A percentile compares a stretch with the other conserved stretches of the same genome.
phyloP scores from a whole-genome alignment of 2,888 invertebrate species.

The Drosophila neotestacea region DNA sequence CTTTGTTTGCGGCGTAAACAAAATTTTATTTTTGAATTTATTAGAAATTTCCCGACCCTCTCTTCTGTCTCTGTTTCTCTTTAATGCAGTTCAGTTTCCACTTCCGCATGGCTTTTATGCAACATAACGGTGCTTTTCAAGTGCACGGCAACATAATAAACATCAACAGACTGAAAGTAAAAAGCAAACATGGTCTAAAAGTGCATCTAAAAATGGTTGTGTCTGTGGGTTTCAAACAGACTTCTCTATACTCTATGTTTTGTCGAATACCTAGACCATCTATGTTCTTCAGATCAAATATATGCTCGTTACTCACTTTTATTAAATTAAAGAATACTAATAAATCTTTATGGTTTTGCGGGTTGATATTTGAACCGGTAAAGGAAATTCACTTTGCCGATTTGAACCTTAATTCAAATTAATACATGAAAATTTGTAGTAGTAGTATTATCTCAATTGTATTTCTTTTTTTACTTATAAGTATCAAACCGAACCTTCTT shows the following conservation, averaged over 20 bases:
- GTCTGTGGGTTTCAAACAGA: background rate
- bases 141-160: conserved; percentile 52
- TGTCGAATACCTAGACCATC: too few species aligned
- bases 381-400: too few species aligned
- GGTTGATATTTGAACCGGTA: too few species aligned
- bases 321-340: too few species aligned
- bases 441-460: too few species aligned
- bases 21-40: conserved; percentile 70
- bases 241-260: background rate
- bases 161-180: conserved; percentile 31
- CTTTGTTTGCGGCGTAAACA: conserved; percentile 61
- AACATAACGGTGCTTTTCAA: conserved; percentile 53
- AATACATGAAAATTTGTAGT: too few species aligned
- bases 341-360: too few species aligned
- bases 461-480: too few species aligned
- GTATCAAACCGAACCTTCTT: too few species aligned
- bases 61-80: conserved; percentile 14
- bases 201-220: conserved; percentile 20
- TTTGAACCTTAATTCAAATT: too few species aligned
- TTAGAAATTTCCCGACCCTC: conserved; percentile 46
- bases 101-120: conserved; percentile 53
- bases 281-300: too few species aligned
- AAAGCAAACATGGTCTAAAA: conserved; percentile 30
- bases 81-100: conserved; percentile 48
- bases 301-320: too few species aligned